Percentiles rank a stretch among this genome's conserved stretches.
Conservation (phyloP, 2,888 invertebrate species). For the Cantharis rufa region DNA sequence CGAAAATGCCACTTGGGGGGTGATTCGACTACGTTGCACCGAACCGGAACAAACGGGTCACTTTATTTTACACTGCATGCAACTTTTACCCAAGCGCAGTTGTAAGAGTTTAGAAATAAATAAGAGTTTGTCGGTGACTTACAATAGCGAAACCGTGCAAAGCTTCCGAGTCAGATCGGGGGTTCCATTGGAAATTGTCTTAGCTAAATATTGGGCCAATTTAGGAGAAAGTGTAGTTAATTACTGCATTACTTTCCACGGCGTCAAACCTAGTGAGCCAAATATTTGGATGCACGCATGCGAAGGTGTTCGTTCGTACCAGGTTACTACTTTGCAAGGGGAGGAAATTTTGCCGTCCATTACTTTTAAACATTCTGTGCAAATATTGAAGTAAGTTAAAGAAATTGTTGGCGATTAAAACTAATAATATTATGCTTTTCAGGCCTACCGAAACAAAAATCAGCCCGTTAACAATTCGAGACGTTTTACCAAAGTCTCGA, state of each 20-base stretch:
- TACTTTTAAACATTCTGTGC: conserved; percentile 74
- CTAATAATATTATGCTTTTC: conserved; percentile 43
- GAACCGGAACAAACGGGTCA: conserved; percentile 71
- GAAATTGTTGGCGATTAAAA: neutral
- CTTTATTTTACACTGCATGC: conserved; percentile 88
- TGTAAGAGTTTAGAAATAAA: conserved; percentile 80
- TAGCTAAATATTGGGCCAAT: conserved; percentile 96
- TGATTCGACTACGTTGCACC: conserved; percentile 58
- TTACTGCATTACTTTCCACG: conserved; percentile 81
- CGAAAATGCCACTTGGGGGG: conserved; percentile 81
- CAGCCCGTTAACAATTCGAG: conserved; percentile 75
- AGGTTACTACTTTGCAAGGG: conserved; percentile 70
- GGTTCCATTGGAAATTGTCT: conserved; percentile 81
- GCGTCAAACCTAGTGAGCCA: conserved; percentile 71
- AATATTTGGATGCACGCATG: conserved; percentile 73
- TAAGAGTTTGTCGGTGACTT: conserved; percentile 72
- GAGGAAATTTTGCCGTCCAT: conserved; percentile 82
- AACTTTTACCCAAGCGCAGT: conserved; percentile 77
- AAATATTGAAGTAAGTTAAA: conserved; percentile 64
- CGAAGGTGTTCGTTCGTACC: conserved; percentile 74
- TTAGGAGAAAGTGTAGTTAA: conserved; percentile 75
- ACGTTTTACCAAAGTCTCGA: conserved; percentile 82
- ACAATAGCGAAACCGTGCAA: conserved; percentile 70
- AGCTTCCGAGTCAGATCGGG: conserved; percentile 79
- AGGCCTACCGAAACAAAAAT: conserved; percentile 85